These are phyloP conservation scores for Drosophila quinaria DNA, from an alignment of 2,888 invertebrate species.

Conservation along the genomic window DNA sequence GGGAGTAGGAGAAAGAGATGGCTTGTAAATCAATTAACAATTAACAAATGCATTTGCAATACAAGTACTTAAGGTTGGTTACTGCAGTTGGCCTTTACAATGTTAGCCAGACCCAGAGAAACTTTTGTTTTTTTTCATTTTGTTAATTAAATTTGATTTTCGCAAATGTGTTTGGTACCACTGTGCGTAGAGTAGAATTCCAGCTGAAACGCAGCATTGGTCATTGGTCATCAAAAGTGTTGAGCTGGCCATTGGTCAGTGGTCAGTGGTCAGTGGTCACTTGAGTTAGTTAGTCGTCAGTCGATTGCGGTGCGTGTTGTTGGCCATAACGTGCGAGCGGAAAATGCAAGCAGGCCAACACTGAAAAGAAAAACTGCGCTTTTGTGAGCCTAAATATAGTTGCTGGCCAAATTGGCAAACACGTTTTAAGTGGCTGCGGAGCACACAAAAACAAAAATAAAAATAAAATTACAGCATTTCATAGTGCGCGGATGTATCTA, in stretches of 20 bases:
- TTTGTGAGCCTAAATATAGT: constrained; percentile 46
- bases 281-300: constrained; percentile 17
- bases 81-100: constrained; percentile 59
- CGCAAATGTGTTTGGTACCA: constrained; percentile 9
- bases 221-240: constrained; percentile 42
- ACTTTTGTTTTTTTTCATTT: constrained; percentile 28
- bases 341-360: constrained; percentile 28
- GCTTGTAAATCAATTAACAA: constrained; percentile 48
- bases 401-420: constrained; percentile 64
- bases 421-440: constrained; percentile 44
- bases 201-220: constrained; percentile 51
- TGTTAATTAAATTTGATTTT: neutral
- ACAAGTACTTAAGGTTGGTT: constrained; percentile 30
- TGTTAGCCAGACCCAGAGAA: constrained; percentile 54
- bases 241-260: constrained; percentile 27
- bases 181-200: constrained; percentile 49
- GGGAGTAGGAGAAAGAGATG: neutral
- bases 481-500: constrained; percentile 35
- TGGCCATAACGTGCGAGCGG: constrained; percentile 54
- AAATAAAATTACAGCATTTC: constrained; percentile 57
- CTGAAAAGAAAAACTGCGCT: constrained; percentile 24
- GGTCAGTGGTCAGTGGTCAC: constrained; percentile 22
- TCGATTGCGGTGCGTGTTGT: constrained; percentile 50
- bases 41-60: constrained; percentile 43
- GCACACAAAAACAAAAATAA: constrained; percentile 9